Base-by-base conservation (phyloP, 2,888 invertebrate species). In the Lasioglossum oenotherae region DNA sequence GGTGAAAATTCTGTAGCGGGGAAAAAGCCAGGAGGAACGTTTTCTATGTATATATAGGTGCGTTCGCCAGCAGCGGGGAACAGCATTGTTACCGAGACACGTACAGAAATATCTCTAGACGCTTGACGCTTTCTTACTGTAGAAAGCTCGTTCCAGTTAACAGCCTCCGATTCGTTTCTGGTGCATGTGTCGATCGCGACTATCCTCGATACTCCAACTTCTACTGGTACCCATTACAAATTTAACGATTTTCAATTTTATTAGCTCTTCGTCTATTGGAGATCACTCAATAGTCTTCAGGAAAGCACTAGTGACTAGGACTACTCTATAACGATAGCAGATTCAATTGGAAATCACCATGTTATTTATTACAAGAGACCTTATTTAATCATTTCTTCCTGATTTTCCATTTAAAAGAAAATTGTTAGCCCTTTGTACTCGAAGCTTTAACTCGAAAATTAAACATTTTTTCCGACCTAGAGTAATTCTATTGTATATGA, bases 1-100 rank as follows among this genome's bases (percentile, higher is more conserved):
- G 87, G 91, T 92, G 92, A 92, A 92, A 92, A 92, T 87, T 87
- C 88, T 78, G 85, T 72, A 57, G 83, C 81, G 81, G 81, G 83
- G 87, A 89, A 89, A 91, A 91, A 90, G 82, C 77, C 75, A 64
- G 74, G 75, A 38, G 81, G 76, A 73, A 67, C 67, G 76, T 79
- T 82, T 82, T 38, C n/a, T 80, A 64, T 81, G 73, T 81, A 75
- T 75, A 84, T 75, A 75, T 78, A 76, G 67, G 79, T 75, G 38
- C 35, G 74, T 77, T 57, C 57, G 16, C 57, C 57, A 12, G 57
- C n/a, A 12, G 74, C 49, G 12, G n/a, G 75, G 81, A 64, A 69
- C 71, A 46, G 69, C 73, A 78, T 81, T 85, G 77, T 79, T 38
- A 12, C 31, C 41, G 53, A 69, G 74, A 71, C 64, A 64, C 16